These are phyloP conservation scores for Calliphora vicina DNA, from an alignment of 1,140 invertebrate species.

Conservation along the genomic window DNA sequence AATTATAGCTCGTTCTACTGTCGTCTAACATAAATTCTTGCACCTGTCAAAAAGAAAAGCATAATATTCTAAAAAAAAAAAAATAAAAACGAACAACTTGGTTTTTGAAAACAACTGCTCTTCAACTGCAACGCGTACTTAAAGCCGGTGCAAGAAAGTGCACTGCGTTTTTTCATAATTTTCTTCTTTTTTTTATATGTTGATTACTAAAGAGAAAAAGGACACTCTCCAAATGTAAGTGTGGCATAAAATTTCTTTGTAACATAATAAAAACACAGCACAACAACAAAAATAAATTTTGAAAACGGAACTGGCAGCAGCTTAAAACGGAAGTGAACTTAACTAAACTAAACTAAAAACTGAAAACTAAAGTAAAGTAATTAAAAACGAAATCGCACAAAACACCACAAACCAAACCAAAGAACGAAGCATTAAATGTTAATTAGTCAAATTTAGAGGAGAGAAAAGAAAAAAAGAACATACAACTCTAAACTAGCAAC, in stretches of 20 bases:
- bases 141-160: background rate
- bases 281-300: background rate
- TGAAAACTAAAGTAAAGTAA: background rate
- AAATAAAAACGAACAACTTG: no score
- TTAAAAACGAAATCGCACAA: background rate
- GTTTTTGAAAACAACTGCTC: background rate
- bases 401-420: background rate
- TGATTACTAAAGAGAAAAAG: background rate
- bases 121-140: background rate
- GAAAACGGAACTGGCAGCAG: background rate
- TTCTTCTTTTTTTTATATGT: no score
- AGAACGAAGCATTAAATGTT: background rate
- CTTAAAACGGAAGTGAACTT: background rate
- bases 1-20: no score
- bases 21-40: no score
- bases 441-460: background rate
- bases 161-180: background rate
- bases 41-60: no score
- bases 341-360: background rate
- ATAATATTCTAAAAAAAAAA: no score
- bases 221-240: background rate
- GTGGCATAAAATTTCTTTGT: background rate
- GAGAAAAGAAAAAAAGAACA: background rate
- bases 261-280: background rate
- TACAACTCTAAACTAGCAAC: no score